Evolutionary conservation across 2,113 vertebrate genomes (phyloP).

Genomic region (Poecilia latipinna): DNA sequence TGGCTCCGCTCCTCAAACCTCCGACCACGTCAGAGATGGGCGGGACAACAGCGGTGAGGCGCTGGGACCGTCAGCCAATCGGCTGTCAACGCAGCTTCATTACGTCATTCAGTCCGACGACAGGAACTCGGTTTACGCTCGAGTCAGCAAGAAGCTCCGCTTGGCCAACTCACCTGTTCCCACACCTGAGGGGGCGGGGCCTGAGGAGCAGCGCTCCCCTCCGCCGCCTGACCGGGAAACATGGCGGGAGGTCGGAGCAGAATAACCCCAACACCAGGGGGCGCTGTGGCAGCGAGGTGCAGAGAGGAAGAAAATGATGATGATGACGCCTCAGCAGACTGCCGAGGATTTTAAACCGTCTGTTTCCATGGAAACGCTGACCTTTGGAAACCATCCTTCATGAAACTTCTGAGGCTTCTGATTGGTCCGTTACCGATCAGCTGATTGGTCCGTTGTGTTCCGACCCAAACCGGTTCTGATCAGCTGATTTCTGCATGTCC

Average conservation of each 20-base stretch:
- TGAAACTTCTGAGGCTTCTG: too few relatives aligned
- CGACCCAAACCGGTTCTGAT: too few relatives aligned
- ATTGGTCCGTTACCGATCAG: too few relatives aligned
- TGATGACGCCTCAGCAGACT: too few relatives aligned
- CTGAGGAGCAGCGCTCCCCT: conserved; percentile 35
- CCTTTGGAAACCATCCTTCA: too few relatives aligned
- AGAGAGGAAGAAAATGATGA: too few relatives aligned
- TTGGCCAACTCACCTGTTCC: not conserved
- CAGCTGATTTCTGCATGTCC: not conserved
- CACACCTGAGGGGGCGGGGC: conserved; percentile 10
- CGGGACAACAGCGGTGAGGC: not conserved
- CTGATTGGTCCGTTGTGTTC: too few relatives aligned
- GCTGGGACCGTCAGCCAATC: not conserved
- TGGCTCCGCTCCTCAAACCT: not conserved
- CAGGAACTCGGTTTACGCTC: conserved; percentile 28
- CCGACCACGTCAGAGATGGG: conserved; percentile 3
- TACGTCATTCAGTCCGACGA: not conserved
- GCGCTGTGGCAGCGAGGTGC: too few relatives aligned
- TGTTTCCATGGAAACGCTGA: too few relatives aligned
- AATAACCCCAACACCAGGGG: not conserved
- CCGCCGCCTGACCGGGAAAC: conserved; percentile 32
- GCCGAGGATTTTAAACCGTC: too few relatives aligned
- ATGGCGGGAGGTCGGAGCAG: not conserved
- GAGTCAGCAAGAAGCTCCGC: conserved; percentile 38
- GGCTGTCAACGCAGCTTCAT: not conserved